A percentile compares a stretch with the other conserved stretches of the same genome.
Evolutionary conservation across 2,888 invertebrate genomes (phyloP).

Genomic region (Lycocerus yunnanus): DNA sequence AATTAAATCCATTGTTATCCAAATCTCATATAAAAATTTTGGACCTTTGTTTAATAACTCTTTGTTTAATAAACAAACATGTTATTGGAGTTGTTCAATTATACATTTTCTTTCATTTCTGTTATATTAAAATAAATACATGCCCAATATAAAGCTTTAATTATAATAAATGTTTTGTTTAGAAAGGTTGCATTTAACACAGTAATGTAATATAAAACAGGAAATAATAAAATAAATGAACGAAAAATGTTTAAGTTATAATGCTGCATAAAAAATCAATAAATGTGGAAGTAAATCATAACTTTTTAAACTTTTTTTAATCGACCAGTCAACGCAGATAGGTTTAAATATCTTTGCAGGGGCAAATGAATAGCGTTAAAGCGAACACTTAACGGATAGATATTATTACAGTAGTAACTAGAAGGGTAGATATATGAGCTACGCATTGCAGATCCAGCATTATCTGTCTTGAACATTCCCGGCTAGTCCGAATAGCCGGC

Average conservation of each 20-base stretch:
- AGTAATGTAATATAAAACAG: too few relatives aligned
- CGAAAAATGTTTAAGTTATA: too few relatives aligned
- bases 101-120: neutral
- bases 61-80: neutral
- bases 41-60: neutral
- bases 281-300: neutral
- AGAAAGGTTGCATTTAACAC: neutral
- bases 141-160: neutral
- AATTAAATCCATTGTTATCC: neutral
- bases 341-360: neutral
- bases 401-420: neutral
- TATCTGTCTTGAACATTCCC: slow-evolving; percentile 21
- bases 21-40: neutral
- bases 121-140: neutral
- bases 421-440: slow-evolving; percentile 16
- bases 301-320: neutral
- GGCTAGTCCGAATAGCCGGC: slow-evolving; percentile 15
- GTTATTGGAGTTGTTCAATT: neutral
- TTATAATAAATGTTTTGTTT: neutral
- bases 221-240: neutral
- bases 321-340: neutral
- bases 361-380: slow-evolving; percentile 2
- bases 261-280: neutral
- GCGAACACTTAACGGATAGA: slow-evolving; percentile 4
- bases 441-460: slow-evolving; percentile 29